These are phyloP conservation scores for Aegotheles bennettii DNA, from an alignment of 2,113 vertebrate species.

Conservation along the genomic window DNA sequence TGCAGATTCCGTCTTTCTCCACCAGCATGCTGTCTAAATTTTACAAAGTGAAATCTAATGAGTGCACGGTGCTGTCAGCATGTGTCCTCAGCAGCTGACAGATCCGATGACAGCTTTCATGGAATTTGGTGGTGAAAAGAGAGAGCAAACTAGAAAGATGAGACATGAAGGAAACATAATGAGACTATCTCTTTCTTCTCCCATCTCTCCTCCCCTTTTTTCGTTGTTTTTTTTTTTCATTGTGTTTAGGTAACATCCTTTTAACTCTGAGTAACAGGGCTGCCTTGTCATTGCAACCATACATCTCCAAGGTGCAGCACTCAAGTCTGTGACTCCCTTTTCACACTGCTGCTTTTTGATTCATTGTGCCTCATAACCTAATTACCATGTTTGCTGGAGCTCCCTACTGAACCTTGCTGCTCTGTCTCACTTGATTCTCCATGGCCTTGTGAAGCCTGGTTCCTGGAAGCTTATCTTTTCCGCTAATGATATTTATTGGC, in stretches of 20 bases:
- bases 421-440: not conserved
- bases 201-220: not conserved
- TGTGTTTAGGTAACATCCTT: not conserved
- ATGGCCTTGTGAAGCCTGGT: not conserved
- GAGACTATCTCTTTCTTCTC: not conserved
- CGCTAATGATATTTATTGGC: not conserved
- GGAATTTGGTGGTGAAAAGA: not conserved
- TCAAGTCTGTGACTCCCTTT: not conserved
- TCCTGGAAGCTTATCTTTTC: not conserved
- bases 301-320: not conserved
- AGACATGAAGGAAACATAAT: not conserved
- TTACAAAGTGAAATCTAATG: not conserved
- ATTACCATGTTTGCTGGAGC: not conserved
- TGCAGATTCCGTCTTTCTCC: not conserved
- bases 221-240: not conserved
- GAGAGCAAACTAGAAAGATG: not conserved
- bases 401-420: not conserved
- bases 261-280: not conserved
- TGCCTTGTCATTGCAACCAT: not conserved
- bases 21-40: not conserved
- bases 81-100: slow-evolving; percentile 6
- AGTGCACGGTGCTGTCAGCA: not conserved
- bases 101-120: not conserved
- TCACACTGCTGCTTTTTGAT: not conserved
- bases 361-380: not conserved